Percentiles rank a stretch among this genome's conserved stretches.
Conservation (phyloP, 2,797 vertebrate genomes). For the Lagorchestes hirsutus region DNA sequence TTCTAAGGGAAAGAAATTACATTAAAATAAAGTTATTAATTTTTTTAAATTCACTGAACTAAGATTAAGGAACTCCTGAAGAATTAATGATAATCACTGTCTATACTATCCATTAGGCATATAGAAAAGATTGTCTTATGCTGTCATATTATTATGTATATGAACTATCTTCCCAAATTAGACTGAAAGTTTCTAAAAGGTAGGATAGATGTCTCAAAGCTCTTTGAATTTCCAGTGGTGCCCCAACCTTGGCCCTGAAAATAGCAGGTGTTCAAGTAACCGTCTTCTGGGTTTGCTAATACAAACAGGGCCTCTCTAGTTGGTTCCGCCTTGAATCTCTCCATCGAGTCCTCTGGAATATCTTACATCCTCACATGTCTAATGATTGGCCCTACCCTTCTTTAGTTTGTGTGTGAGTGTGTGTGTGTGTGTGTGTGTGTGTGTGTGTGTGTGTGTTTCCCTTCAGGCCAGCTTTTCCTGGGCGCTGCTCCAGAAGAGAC, state of each 20-base stretch:
- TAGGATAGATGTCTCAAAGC: not conserved
- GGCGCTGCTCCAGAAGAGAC: not conserved
- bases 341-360: not conserved
- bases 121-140: not conserved
- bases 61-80: not conserved
- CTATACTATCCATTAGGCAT: not conserved
- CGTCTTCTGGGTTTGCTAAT: not conserved
- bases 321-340: not conserved
- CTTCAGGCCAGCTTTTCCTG: not conserved
- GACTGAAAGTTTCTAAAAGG: not conserved
- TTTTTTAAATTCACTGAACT: not conserved
- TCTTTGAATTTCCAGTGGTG: not conserved
- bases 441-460: not conserved
- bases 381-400: not conserved
- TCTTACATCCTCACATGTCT: not conserved
- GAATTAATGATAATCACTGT: not conserved
- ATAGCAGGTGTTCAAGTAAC: not conserved
- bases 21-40: not conserved
- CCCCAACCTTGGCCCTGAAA: not conserved
- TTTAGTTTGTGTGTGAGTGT: not conserved
- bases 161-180: not conserved
- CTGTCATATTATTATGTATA: not conserved
- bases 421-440: not conserved
- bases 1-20: not conserved
- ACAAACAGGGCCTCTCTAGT: not conserved